Base-by-base conservation (phyloP, 2,797 vertebrate genomes). In the Halcyon leucocephala region DNA sequence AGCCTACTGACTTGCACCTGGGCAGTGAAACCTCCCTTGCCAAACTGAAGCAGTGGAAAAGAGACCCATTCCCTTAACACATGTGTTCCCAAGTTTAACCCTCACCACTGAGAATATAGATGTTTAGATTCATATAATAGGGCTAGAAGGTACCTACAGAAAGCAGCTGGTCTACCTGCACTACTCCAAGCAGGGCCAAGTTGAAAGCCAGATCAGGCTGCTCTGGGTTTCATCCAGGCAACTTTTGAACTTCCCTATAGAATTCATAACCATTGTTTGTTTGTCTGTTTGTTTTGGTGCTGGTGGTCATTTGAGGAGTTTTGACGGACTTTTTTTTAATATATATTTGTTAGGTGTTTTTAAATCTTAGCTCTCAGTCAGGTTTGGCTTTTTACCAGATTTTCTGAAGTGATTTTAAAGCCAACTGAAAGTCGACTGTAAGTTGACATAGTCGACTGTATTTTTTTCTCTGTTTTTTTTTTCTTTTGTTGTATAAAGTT, bases 241-340 rank as follows among this genome's bases (percentile, higher is more conserved):
- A 10, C 17, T 70, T 70, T 12, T 62, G 3, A 51, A 17, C 74
- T 83, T 83, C 29, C 25, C 11, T 21, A 11, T 4, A 61, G 14
- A 57, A 57, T 28, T 18, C 10, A 44, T 74, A n/a, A 48, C 18
- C 5, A 7, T 8, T 46, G 3, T 51, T 4, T 33, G 19, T 6
- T 14, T 58, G 29, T 33, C 35, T 58, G 13, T 33, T 60, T 37
- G 24, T 39, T 62, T 62, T 62, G 37, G 55, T 57, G 55, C 55
- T 44, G 12, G 14, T 54, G 3, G 12, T 51, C 1, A 29, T 70
- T 61, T 66, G 2, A 3, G 4, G 7, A 20, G 3, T 0, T 2
- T 25, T 61, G 60, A 25, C 7, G 35, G 58, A 39, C 28, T 29
- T 21, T 64, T 64, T 7, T 2, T 12, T 35, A 35, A 22, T 44